These are phyloP conservation scores for Lysandra coridon DNA, from an alignment of 2,888 invertebrate genomes.

Conservation along the genomic window DNA sequence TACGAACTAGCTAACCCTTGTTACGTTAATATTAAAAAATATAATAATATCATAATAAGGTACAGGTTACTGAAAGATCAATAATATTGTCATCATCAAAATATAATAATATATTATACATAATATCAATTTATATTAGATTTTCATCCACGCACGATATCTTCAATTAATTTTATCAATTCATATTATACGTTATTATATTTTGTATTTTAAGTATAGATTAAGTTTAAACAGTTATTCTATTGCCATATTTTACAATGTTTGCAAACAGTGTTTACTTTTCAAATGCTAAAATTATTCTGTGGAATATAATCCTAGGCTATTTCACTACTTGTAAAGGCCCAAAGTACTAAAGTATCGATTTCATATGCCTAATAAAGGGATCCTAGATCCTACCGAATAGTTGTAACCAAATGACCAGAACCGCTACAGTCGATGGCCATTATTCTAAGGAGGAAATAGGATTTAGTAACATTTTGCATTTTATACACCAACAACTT, in stretches of 20 bases:
- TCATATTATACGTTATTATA: no score
- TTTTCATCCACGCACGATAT: no score
- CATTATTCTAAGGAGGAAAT: not conserved
- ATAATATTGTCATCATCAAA: no score
- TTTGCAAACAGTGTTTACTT: not conserved
- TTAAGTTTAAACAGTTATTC: not conserved
- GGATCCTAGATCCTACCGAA: constrained; percentile 7
- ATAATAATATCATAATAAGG: no score
- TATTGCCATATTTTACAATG: not conserved
- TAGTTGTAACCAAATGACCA: constrained; percentile 13
- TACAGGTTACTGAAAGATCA: no score
- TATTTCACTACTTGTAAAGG: not conserved
- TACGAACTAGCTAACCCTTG: no score
- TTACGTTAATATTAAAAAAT: no score
- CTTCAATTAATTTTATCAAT: no score
- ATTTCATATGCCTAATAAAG: constrained; percentile 22
- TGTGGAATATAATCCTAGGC: not conserved
- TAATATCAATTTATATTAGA: no score
- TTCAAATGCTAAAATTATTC: not conserved
- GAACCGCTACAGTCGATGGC: not conserved
- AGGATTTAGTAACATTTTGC: not conserved
- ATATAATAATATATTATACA: no score
- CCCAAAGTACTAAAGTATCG: constrained; percentile 6
- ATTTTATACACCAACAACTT: not conserved
- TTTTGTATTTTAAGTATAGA: no score